phyloP scores from a whole-genome alignment of 2,113 vertebrate species.

The Carettochelys insculpta region DNA sequence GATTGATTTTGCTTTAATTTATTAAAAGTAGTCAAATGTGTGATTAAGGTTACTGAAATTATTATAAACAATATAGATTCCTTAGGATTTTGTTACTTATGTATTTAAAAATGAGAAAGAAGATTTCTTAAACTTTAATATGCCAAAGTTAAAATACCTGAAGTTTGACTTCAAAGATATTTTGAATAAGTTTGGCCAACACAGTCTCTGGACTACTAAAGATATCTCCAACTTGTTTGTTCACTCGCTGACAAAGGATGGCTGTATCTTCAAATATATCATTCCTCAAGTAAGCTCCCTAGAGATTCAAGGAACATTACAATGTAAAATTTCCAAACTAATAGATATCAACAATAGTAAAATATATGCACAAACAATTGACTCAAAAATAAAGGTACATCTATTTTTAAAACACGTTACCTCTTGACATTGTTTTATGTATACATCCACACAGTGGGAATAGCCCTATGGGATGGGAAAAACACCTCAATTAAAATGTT shows the following conservation, averaged over 20 bases:
- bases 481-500: conserved; percentile 22
- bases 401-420: conserved; percentile 71
- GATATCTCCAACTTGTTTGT: conserved; percentile 96
- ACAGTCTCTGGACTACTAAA: conserved; percentile 97
- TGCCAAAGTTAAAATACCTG: conserved; percentile 82
- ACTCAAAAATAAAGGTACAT: background rate
- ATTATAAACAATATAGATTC: background rate
- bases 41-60: background rate
- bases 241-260: conserved; percentile 91
- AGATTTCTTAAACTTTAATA: background rate
- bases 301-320: conserved; percentile 41
- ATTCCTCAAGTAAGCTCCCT: conserved; percentile 91
- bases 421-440: conserved; percentile 99
- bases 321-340: conserved; percentile 11
- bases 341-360: background rate
- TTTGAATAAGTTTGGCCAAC: conserved; percentile 98
- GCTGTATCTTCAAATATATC: conserved; percentile 98
- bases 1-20: background rate
- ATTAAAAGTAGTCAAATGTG: background rate
- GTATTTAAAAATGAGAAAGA: background rate
- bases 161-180: conserved; percentile 96
- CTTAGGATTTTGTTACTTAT: background rate
- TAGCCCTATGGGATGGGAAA: conserved; percentile 85
- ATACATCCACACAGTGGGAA: conserved; percentile 98
- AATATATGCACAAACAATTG: background rate